A percentile compares a stretch with the other conserved stretches of the same genome.
phyloP scores from a whole-genome alignment of 2,888 invertebrate genomes.

The Cryptocephalus moraei region DNA sequence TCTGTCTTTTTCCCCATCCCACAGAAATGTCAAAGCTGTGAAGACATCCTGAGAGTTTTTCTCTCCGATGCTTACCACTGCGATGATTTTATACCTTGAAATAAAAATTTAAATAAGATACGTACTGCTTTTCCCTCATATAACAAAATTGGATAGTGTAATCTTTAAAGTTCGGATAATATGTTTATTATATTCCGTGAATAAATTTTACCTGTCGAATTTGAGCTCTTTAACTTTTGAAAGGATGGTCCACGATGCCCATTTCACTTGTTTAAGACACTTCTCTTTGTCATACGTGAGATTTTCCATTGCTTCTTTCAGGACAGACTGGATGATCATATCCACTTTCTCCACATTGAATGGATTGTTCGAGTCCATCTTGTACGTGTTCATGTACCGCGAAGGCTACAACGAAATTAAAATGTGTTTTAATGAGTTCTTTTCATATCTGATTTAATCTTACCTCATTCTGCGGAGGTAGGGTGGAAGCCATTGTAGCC shows the following conservation, averaged over 20 bases:
- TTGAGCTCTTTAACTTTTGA: slow-evolving; percentile 52
- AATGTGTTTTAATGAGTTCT: too few species aligned
- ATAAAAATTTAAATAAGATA: not conserved
- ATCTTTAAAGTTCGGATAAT: too few species aligned
- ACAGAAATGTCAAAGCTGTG: slow-evolving; percentile 52
- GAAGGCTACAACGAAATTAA: slow-evolving; percentile 24
- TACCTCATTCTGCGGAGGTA: too few species aligned
- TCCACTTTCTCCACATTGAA: slow-evolving; percentile 53
- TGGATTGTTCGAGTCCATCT: slow-evolving; percentile 50
- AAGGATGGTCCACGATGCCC: slow-evolving; percentile 49
- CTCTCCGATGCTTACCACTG: slow-evolving; percentile 55
- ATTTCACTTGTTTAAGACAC: slow-evolving; percentile 46
- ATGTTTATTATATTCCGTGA: too few species aligned
- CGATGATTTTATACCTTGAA: slow-evolving; percentile 57
- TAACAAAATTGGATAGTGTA: too few species aligned
- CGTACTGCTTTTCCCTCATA: too few species aligned
- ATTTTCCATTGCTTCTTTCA: slow-evolving; percentile 48
- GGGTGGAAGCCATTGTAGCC: too few species aligned
- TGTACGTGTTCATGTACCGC: slow-evolving; percentile 54
- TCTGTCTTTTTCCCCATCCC: slow-evolving; percentile 56
- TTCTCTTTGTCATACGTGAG: slow-evolving; percentile 50
- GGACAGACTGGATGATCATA: slow-evolving; percentile 47
- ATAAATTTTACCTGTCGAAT: slow-evolving; percentile 56
- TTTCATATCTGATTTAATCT: too few species aligned
- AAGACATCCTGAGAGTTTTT: slow-evolving; percentile 55